Evolutionary conservation across 2,113 vertebrate species (phyloP).

Genomic region (Mormoops blainvillei): DNA sequence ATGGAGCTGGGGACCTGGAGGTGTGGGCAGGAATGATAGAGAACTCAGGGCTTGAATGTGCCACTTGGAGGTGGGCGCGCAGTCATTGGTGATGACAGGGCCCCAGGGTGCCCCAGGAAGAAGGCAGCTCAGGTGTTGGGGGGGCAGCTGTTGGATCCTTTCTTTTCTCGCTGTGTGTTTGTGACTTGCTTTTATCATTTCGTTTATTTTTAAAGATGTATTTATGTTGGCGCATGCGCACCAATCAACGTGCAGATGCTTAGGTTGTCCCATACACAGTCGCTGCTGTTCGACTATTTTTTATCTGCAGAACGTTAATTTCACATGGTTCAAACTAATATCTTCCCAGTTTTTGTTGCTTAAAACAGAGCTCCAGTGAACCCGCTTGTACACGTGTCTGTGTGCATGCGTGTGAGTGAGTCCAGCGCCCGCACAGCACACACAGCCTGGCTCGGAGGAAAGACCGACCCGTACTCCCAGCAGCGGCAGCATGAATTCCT

Average conservation of each 20-base stretch:
- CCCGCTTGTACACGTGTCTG: accelerated
- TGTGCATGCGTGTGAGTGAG: background rate
- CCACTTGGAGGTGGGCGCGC: accelerated
- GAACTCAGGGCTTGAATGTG: background rate
- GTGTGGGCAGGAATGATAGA: background rate
- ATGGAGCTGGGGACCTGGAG: background rate
- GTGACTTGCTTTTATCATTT: background rate
- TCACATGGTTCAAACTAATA: background rate
- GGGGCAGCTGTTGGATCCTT: background rate
- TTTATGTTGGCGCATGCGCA: background rate
- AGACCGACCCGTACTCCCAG: background rate
- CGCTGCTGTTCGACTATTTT: background rate
- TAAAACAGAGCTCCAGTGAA: background rate
- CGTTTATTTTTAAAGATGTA: background rate
- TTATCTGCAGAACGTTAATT: background rate
- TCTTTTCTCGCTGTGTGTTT: background rate
- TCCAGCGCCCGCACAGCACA: background rate
- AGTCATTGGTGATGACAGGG: background rate
- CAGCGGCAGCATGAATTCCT: background rate
- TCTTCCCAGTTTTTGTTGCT: background rate
- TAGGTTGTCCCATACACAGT: background rate
- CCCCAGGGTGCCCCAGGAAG: background rate
- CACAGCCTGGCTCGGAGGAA: background rate
- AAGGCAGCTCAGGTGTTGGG: background rate
- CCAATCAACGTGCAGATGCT: background rate